Evolutionary conservation across 2,888 invertebrate species (phyloP).

Genomic region (Nasonovia ribisnigri): DNA sequence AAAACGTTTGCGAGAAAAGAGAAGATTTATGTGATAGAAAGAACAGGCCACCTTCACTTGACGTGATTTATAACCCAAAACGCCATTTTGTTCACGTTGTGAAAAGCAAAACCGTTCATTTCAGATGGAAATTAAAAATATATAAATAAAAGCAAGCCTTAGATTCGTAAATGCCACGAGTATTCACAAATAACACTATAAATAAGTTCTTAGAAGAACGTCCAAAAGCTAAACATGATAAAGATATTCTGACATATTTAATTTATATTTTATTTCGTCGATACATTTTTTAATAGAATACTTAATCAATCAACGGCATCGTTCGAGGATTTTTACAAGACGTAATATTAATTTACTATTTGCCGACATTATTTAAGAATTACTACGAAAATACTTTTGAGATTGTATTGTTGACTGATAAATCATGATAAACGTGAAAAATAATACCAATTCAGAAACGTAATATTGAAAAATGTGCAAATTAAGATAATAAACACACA

Average conservation of each 20-base stretch:
- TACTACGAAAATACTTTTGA: neutral
- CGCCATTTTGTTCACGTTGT: slow-evolving; percentile 61
- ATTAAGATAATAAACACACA: neutral
- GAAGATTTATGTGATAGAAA: slow-evolving; percentile 62
- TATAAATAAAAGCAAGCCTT: slow-evolving; percentile 54
- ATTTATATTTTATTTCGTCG: slow-evolving; percentile 32
- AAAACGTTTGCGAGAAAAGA: slow-evolving; percentile 39
- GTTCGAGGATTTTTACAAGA: neutral
- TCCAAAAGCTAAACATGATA: slow-evolving; percentile 40
- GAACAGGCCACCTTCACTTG: slow-evolving; percentile 60
- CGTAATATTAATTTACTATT: neutral
- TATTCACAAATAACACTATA: slow-evolving; percentile 59
- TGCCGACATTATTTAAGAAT: neutral
- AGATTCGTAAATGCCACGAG: slow-evolving; percentile 50
- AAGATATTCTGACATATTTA: slow-evolving; percentile 27
- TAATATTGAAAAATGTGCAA: neutral
- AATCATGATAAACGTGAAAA: neutral
- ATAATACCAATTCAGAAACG: neutral
- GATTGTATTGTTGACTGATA: neutral
- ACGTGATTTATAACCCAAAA: slow-evolving; percentile 63
- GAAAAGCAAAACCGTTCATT: slow-evolving; percentile 51
- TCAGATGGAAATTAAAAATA: slow-evolving; percentile 57
- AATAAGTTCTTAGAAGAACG: slow-evolving; percentile 54
- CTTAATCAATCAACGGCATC: neutral
- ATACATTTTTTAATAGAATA: slow-evolving; percentile 7